These are phyloP conservation scores for Bombycilla garrulus DNA, from an alignment of 2,113 vertebrate genomes.

Conservation along the genomic window DNA sequence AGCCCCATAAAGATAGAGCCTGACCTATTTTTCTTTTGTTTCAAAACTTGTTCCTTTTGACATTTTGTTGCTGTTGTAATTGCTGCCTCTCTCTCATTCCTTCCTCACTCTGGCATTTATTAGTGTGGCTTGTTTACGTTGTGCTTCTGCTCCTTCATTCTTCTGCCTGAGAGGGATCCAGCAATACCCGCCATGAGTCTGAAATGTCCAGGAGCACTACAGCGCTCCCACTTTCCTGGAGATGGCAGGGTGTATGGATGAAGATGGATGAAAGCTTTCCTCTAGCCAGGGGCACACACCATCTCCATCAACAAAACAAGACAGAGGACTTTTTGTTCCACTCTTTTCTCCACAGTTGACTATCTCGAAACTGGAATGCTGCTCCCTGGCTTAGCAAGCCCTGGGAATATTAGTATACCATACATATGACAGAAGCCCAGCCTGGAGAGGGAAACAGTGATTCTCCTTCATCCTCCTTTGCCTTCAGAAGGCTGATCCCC, in stretches of 20 bases:
- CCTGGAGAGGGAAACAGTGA: rapidly evolving
- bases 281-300: neutral
- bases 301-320: neutral
- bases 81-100: neutral
- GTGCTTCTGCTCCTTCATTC: neutral
- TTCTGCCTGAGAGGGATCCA: rapidly evolving
- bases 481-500: neutral
- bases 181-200: neutral
- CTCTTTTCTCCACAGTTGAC: neutral
- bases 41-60: neutral
- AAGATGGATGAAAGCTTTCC: neutral
- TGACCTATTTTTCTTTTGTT: slow-evolving; percentile 33
- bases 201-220: neutral
- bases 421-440: neutral
- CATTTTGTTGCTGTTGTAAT: slow-evolving; percentile 17
- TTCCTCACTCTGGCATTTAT: rapidly evolving
- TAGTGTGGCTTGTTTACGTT: neutral
- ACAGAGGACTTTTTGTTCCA: neutral
- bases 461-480: neutral
- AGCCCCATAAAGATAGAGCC: neutral
- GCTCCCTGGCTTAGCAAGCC: neutral
- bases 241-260: neutral
- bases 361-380: neutral
- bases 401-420: neutral
- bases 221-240: neutral